phyloP scores from a whole-genome alignment of 2,797 vertebrate species.

The Orientallactaga sibirica region DNA sequence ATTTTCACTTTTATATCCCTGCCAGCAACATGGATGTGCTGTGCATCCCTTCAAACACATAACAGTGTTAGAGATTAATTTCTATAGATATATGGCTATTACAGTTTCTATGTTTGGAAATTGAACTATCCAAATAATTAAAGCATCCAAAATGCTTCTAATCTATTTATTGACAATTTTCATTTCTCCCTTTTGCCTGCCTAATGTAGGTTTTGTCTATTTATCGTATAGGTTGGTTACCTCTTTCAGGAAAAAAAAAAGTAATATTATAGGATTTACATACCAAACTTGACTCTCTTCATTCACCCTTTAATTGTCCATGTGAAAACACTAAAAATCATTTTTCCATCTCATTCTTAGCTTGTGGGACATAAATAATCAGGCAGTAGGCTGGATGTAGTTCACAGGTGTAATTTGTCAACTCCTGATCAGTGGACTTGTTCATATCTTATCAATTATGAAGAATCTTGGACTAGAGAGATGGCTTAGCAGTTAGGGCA shows the following conservation, averaged over 20 bases:
- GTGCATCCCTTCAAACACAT: neutral
- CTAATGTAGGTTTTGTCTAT: neutral
- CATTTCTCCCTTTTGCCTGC: neutral
- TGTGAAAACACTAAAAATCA: neutral
- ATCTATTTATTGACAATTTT: neutral
- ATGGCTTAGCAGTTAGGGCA: too few relatives aligned
- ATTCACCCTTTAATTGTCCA: neutral
- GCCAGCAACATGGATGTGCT: too few relatives aligned
- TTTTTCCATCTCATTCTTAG: neutral
- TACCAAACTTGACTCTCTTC: neutral
- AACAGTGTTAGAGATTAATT: neutral
- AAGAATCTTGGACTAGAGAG: neutral
- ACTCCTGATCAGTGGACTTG: neutral
- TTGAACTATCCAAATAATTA: neutral
- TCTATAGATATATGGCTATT: neutral
- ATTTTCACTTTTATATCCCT: neutral
- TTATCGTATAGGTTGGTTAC: neutral
- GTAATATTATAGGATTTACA: neutral
- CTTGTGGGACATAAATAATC: rapidly evolving
- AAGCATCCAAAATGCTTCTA: neutral
- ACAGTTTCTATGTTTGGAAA: neutral
- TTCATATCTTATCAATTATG: neutral
- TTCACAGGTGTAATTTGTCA: neutral
- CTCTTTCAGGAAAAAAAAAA: neutral
- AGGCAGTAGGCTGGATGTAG: neutral